Base-by-base conservation (phyloP, 2,113 vertebrate genomes). In the Nesoenas mayeri region DNA sequence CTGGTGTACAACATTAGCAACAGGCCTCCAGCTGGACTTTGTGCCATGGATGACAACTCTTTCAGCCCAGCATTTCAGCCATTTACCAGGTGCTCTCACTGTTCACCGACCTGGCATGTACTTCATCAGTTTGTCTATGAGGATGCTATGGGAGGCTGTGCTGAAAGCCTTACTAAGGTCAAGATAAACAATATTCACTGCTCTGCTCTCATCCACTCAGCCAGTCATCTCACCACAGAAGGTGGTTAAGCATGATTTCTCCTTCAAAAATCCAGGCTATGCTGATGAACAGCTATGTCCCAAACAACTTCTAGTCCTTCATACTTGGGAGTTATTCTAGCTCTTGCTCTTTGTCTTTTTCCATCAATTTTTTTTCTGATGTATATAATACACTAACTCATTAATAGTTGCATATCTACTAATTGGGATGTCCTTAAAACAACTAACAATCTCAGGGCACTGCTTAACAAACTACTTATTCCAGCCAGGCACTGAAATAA, bases 91-190 rank as follows among this genome's bases (percentile, higher is more conserved):
- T 0, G 0, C 20, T 42, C 24, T 48, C 44, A 21, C 4, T 15
- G 38, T 56, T 51, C 58, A 15, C 20, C 31, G 56, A 73, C 26
- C 22, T 53, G 15, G 32, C 4, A 1, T 5, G 8, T 18, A 73
- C 38, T 72, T 66, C 31, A 72, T 12, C 2, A 2, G 31, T 32
- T 25, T 64, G 25, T 47, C 85, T 48, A 19, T 4, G 26, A 85
- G 26, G 40, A 79, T 50, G 51, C n/a, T 31, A 57, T 0, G 0
- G n/a, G 47, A 84, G 24, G 70, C 7, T 0, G 3, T 0, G 1
- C 15, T 11, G 7, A 72, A 90, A 85, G 17, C 6, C n/a, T n/a
- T 36, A 70, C 36, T 62, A 5, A 85, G 44, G 44, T 47, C 44
- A 19, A 88, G 22, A 60, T 8, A 71, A 92, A 65, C 44, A 62